Percentiles rank a stretch among this genome's conserved stretches.
phyloP scores from a whole-genome alignment of 2,797 vertebrate genomes.

The Delichon dasypus region DNA sequence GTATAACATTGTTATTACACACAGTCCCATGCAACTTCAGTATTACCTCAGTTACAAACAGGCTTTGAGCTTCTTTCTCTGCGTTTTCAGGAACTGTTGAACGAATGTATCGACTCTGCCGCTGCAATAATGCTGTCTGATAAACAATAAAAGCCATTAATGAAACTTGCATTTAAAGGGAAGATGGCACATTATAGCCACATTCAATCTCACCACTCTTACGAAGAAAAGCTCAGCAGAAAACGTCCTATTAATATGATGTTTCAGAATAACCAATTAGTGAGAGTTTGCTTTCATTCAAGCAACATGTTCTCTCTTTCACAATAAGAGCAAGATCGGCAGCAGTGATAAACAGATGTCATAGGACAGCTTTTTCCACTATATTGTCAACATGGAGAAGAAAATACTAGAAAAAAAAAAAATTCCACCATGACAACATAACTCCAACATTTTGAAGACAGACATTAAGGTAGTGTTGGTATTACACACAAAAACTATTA shows the following conservation, averaged over 20 bases:
- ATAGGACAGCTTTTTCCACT: not conserved
- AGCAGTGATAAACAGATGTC: not conserved
- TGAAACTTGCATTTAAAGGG: not conserved
- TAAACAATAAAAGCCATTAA: slow-evolving; percentile 30
- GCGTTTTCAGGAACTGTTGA: slow-evolving; percentile 91
- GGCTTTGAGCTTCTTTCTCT: slow-evolving; percentile 88
- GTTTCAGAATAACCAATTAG: not conserved
- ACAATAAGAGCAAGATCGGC: not conserved
- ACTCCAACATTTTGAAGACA: not conserved
- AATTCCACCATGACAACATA: not conserved
- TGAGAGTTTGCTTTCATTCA: not conserved
- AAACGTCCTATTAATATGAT: not conserved
- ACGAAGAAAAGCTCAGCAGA: not conserved
- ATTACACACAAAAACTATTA: not conserved
- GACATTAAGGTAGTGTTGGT: not conserved
- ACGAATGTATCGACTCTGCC: slow-evolving; percentile 86
- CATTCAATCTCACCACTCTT: not conserved
- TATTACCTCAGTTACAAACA: slow-evolving; percentile 95
- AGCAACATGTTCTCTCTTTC: not conserved
- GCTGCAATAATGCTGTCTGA: slow-evolving; percentile 87
- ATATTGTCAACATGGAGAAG: not conserved
- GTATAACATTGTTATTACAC: not conserved
- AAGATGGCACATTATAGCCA: not conserved
- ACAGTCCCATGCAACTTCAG: not conserved
- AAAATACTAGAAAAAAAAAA: not conserved